Percentiles rank a stretch among this genome's conserved stretches.
phyloP scores from a whole-genome alignment of 2,888 invertebrate species.

The Tortrix viridana region DNA sequence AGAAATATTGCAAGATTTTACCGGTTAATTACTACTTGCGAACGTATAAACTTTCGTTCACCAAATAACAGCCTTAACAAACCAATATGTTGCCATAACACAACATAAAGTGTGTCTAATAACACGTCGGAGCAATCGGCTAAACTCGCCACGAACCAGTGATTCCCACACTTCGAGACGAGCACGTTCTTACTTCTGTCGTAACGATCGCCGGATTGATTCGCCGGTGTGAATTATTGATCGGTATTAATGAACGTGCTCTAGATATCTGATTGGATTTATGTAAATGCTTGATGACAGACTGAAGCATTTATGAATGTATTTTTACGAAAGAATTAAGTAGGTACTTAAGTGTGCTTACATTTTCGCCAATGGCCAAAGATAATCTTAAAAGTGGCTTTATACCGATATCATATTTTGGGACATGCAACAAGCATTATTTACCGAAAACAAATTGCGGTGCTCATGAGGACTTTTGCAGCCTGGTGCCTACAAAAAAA shows the following conservation, averaged over 20 bases:
- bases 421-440: too few species aligned
- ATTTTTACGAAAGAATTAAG: too few species aligned
- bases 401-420: too few species aligned
- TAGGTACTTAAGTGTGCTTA: too few species aligned
- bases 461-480: too few species aligned
- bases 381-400: too few species aligned
- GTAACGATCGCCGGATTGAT: constrained; percentile 38
- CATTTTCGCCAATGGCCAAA: too few species aligned
- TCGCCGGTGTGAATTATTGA: constrained; percentile 41
- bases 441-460: too few species aligned
- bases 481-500: too few species aligned
- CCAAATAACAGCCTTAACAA: constrained; percentile 47
- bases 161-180: constrained; percentile 51
- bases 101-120: constrained; percentile 44
- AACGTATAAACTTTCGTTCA: constrained; percentile 43
- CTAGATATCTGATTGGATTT: constrained; percentile 28
- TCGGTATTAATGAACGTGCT: constrained; percentile 39
- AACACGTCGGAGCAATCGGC: constrained; percentile 50
- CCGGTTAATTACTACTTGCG: constrained; percentile 22
- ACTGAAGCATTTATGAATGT: too few species aligned
- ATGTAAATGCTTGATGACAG: constrained; percentile 22
- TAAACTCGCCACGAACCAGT: constrained; percentile 53
- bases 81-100: constrained; percentile 49
- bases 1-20: constrained; percentile 14
- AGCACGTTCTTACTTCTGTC: constrained; percentile 40